phyloP scores from a whole-genome alignment of 2,888 invertebrate genomes.

The Heliothis peltigera region DNA sequence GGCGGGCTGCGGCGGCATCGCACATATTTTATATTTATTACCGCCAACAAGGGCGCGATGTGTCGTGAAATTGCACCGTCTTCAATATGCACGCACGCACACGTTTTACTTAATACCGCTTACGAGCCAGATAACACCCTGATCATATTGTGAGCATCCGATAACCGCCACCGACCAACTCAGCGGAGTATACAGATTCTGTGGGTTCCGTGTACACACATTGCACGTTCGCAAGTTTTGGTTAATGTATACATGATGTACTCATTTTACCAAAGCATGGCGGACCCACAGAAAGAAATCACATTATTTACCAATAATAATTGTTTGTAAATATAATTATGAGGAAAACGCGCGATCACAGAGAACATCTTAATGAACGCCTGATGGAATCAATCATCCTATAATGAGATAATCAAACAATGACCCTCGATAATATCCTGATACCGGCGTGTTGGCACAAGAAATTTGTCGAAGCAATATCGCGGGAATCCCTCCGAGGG shows the following conservation, averaged over 20 bases:
- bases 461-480: slow-evolving; percentile 87
- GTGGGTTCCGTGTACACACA: neutral
- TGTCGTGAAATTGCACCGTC: slow-evolving; percentile 79
- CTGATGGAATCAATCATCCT: slow-evolving; percentile 86
- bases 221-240: neutral
- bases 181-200: neutral
- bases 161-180: neutral
- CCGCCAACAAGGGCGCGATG: slow-evolving; percentile 74
- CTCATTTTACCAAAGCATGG: neutral
- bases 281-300: slow-evolving; percentile 7
- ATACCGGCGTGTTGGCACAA: slow-evolving; percentile 86
- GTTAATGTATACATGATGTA: neutral
- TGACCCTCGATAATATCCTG: slow-evolving; percentile 84
- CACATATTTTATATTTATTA: slow-evolving; percentile 88
- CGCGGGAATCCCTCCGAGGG: slow-evolving; percentile 81
- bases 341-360: slow-evolving; percentile 46
- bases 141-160: slow-evolving; percentile 50
- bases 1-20: slow-evolving; percentile 66
- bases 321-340: slow-evolving; percentile 57
- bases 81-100: slow-evolving; percentile 71
- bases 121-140: slow-evolving; percentile 58
- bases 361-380: slow-evolving; percentile 72
- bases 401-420: slow-evolving; percentile 89
- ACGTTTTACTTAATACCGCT: slow-evolving; percentile 67
- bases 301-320: slow-evolving; percentile 47